Evolutionary conservation across 2,888 invertebrate genomes (phyloP).

Genomic region (Trichacis sp.): DNA sequence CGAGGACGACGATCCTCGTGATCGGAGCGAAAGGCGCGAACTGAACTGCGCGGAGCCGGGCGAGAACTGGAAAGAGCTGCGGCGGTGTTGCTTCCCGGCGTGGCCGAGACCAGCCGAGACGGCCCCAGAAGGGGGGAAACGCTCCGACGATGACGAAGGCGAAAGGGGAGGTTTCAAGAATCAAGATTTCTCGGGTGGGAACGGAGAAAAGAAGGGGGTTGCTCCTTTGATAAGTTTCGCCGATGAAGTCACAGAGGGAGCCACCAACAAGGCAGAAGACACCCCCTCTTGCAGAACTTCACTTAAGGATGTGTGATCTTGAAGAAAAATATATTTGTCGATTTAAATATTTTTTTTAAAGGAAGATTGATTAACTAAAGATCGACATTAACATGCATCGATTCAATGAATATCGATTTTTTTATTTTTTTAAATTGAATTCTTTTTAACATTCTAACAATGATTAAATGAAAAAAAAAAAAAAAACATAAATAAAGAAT

Average conservation of each 20-base stretch:
- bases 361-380: no score
- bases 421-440: no score
- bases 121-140: conserved; percentile 41
- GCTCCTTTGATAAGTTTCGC: conserved; percentile 14
- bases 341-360: no score
- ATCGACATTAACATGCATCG: no score
- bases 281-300: no score
- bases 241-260: conserved; percentile 30
- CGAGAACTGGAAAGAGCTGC: conserved; percentile 41
- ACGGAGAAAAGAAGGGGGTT: conserved; percentile 26
- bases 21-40: conserved; percentile 57
- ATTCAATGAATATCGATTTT: no score
- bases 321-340: no score
- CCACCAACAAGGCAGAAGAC: conserved; percentile 16
- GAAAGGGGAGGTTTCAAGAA: no score
- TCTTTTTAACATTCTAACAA: no score
- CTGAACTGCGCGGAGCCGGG: conserved; percentile 54
- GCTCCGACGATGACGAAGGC: conserved; percentile 12
- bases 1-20: conserved; percentile 42
- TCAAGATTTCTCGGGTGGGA: conserved; percentile 14
- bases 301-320: no score
- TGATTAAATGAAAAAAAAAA: no score
- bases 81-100: conserved; percentile 41
- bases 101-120: conserved; percentile 27
- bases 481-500: no score